These are phyloP conservation scores for Dicranocentrus wangi DNA, from an alignment of 2,888 invertebrate genomes.

Conservation along the genomic window DNA sequence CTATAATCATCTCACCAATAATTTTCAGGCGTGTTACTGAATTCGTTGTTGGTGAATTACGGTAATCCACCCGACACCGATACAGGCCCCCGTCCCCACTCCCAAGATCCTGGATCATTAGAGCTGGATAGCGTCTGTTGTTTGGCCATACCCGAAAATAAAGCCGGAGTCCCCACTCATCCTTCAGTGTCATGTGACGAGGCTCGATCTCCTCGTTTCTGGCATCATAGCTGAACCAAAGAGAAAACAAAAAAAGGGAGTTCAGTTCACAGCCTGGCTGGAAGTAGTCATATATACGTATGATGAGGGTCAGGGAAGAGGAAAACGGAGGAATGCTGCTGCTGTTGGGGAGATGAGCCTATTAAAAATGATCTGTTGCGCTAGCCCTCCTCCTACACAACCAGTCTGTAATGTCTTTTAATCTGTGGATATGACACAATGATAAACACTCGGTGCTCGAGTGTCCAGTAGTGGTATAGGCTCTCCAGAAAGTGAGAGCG, in stretches of 20 bases:
- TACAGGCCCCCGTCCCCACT: slow-evolving; percentile 80
- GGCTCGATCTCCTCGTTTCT: slow-evolving; percentile 70
- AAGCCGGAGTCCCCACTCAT: slow-evolving; percentile 71
- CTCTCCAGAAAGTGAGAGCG: too few relatives aligned
- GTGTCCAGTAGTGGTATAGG: too few relatives aligned
- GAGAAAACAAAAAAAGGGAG: slow-evolving; percentile 50
- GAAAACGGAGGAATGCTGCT: too few relatives aligned
- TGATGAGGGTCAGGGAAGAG: slow-evolving; percentile 25
- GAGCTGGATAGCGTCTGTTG: slow-evolving; percentile 68
- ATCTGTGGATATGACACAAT: not conserved
- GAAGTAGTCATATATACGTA: slow-evolving; percentile 14
- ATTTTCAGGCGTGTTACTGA: slow-evolving; percentile 89
- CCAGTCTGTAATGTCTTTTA: too few relatives aligned
- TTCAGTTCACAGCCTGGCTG: not conserved
- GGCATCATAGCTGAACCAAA: slow-evolving; percentile 70
- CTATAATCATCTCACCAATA: slow-evolving; percentile 81
- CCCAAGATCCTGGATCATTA: slow-evolving; percentile 71
- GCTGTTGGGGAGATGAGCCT: slow-evolving; percentile 14
- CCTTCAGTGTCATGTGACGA: slow-evolving; percentile 71
- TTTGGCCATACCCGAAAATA: slow-evolving; percentile 72
- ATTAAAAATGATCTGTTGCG: slow-evolving; percentile 60
- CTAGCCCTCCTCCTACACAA: not conserved
- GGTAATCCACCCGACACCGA: slow-evolving; percentile 91
- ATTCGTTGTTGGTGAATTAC: slow-evolving; percentile 90
- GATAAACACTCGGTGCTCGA: not conserved